A percentile compares a stretch with the other conserved stretches of the same genome.
Conservation (phyloP, 2,797 vertebrate species). For the Ficedula albicollis region DNA sequence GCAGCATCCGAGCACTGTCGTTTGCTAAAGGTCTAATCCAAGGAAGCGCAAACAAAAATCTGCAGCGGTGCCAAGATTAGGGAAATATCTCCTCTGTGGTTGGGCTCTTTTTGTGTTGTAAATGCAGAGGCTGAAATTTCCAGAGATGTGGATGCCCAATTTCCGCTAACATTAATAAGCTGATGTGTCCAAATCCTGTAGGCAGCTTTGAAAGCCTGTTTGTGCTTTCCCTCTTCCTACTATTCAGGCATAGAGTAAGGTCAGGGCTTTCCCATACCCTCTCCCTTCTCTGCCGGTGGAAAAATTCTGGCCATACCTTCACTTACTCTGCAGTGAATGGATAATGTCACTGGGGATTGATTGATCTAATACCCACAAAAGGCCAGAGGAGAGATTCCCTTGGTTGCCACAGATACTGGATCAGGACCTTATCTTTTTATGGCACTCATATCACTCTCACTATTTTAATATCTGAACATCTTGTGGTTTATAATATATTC, state of each 20-base stretch:
- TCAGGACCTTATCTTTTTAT: conserved; percentile 70
- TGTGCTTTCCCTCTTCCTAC: conserved; percentile 72
- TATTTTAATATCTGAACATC: conserved; percentile 66
- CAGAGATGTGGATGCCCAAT: conserved; percentile 72
- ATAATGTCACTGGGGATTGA: conserved; percentile 72
- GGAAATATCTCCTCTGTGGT: conserved; percentile 66
- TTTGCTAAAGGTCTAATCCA: conserved; percentile 65
- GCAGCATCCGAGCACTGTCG: neutral
- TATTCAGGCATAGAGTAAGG: conserved; percentile 70
- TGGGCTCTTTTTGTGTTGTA: conserved; percentile 67
- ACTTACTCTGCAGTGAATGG: conserved; percentile 70
- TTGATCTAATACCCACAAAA: conserved; percentile 73
- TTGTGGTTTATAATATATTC: conserved; percentile 40
- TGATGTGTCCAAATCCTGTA: conserved; percentile 73
- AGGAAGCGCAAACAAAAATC: conserved; percentile 66
- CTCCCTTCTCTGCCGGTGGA: conserved; percentile 70
- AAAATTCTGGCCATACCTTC: conserved; percentile 73
- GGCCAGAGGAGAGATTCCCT: conserved; percentile 70
- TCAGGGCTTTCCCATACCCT: conserved; percentile 72
- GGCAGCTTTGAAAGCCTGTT: conserved; percentile 72
- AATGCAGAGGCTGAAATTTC: conserved; percentile 71
- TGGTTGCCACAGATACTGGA: conserved; percentile 73
- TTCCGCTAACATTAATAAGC: conserved; percentile 73
- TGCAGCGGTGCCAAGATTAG: conserved; percentile 60
- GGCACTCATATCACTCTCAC: conserved; percentile 53